A percentile compares a stretch with the other conserved stretches of the same genome.
Evolutionary conservation across 2,797 vertebrate genomes (phyloP).

Genomic region (Gymnopithys bicolor): DNA sequence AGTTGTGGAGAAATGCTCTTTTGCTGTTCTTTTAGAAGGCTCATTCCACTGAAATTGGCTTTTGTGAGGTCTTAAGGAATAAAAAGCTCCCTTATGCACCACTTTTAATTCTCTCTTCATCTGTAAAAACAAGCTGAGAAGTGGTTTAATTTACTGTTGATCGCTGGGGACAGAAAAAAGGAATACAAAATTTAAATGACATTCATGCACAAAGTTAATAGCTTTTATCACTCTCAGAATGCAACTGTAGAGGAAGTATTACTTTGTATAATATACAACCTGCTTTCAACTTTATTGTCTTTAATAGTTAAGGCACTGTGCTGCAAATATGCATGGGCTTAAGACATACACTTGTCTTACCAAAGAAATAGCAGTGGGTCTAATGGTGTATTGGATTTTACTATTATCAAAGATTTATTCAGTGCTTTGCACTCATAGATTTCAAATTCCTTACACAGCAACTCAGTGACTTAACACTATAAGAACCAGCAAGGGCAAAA

Average conservation of each 20-base stretch:
- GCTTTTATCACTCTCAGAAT: constrained; percentile 36
- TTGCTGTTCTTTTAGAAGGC: constrained; percentile 11
- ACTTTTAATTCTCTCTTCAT: constrained; percentile 58
- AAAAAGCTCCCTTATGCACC: constrained; percentile 45
- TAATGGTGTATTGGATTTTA: not conserved
- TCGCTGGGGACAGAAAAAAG: constrained; percentile 42
- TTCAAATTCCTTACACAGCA: not conserved
- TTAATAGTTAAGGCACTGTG: not conserved
- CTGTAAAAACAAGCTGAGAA: constrained; percentile 53
- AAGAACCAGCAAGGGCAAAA: not conserved
- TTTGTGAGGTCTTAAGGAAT: constrained; percentile 45
- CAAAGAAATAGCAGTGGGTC: accelerated
- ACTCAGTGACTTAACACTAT: not conserved
- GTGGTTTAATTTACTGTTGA: constrained; percentile 67
- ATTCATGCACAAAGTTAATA: constrained; percentile 40
- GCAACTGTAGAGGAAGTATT: constrained; percentile 10
- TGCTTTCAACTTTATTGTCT: not conserved
- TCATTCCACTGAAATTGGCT: constrained; percentile 42
- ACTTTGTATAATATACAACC: not conserved
- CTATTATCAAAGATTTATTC: not conserved
- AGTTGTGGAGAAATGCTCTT: not conserved
- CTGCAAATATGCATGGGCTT: not conserved
- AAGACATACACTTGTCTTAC: not conserved
- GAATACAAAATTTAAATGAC: constrained; percentile 63
- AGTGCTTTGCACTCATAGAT: not conserved